A percentile compares a stretch with the other conserved stretches of the same genome.
Conservation (phyloP, 2,797 vertebrate genomes). For the Sebastolobus altivelis region DNA sequence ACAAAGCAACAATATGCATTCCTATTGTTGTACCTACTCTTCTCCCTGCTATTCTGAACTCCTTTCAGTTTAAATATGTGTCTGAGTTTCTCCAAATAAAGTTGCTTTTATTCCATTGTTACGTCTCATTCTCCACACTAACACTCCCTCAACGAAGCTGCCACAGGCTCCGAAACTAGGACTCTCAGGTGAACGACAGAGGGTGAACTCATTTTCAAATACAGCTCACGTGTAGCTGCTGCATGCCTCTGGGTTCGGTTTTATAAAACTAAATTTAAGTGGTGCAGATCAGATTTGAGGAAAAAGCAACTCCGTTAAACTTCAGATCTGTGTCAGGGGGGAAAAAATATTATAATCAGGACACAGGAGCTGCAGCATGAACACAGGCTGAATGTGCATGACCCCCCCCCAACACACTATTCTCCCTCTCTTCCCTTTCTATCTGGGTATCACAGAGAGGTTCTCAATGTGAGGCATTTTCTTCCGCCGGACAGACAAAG, state of each 20-base stretch:
- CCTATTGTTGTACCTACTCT: not conserved
- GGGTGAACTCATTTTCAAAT: not conserved
- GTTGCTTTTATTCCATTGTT: not conserved
- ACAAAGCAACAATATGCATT: not conserved
- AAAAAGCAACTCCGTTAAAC: not conserved
- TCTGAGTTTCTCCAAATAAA: not conserved
- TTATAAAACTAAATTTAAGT: constrained; percentile 1
- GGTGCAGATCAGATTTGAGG: not conserved
- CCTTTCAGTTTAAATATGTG: not conserved
- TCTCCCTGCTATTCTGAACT: not conserved
- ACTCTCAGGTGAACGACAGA: not conserved
- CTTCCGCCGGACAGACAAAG: constrained; percentile 79
- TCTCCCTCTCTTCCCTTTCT: constrained; percentile 22
- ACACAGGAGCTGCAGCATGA: constrained; percentile 14
- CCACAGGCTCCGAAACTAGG: not conserved
- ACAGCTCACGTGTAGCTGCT: not conserved
- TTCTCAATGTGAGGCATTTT: constrained; percentile 61
- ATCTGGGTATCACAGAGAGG: constrained; percentile 54
- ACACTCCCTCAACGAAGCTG: not conserved
- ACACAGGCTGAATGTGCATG: not conserved
- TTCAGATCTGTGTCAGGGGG: not conserved
- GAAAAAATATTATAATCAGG: not conserved
- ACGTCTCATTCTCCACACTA: not conserved
- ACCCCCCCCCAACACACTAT: not conserved
- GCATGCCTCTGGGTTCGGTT: not conserved